phyloP scores from a whole-genome alignment of 2,113 vertebrate genomes.

The Alouatta palliata region DNA sequence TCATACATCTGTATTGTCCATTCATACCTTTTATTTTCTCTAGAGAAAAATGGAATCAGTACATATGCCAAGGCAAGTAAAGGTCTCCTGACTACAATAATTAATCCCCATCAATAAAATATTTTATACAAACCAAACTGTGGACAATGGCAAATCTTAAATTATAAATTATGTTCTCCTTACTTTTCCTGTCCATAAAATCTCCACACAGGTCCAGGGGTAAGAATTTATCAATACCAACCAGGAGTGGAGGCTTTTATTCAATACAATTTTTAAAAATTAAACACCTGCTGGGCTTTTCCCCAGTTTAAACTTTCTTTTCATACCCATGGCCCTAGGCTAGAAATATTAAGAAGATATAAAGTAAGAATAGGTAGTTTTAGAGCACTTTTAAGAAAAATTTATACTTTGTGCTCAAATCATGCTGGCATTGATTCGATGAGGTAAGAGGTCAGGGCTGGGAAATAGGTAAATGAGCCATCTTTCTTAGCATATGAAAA shows the following conservation, averaged over 20 bases:
- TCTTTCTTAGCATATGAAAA: background rate
- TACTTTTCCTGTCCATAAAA: background rate
- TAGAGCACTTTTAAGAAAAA: background rate
- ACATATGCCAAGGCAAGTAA: background rate
- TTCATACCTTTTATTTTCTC: background rate
- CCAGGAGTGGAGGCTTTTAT: background rate
- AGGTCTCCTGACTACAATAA: background rate
- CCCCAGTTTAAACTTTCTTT: background rate
- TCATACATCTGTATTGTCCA: background rate
- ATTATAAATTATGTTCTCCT: background rate
- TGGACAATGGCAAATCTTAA: background rate
- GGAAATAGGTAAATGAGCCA: background rate
- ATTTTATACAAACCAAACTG: background rate
- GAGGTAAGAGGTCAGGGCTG: background rate
- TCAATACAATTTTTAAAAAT: background rate
- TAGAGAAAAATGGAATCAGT: background rate
- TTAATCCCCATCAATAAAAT: background rate
- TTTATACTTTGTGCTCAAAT: background rate
- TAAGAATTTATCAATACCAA: background rate
- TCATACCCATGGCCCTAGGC: background rate
- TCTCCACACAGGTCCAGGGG: background rate
- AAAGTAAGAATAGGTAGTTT: background rate
- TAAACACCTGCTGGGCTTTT: background rate
- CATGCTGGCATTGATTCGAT: background rate
- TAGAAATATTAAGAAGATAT: background rate